These are phyloP conservation scores for Tetropium fuscum DNA, from an alignment of 2,888 invertebrate species.

Conservation along the genomic window DNA sequence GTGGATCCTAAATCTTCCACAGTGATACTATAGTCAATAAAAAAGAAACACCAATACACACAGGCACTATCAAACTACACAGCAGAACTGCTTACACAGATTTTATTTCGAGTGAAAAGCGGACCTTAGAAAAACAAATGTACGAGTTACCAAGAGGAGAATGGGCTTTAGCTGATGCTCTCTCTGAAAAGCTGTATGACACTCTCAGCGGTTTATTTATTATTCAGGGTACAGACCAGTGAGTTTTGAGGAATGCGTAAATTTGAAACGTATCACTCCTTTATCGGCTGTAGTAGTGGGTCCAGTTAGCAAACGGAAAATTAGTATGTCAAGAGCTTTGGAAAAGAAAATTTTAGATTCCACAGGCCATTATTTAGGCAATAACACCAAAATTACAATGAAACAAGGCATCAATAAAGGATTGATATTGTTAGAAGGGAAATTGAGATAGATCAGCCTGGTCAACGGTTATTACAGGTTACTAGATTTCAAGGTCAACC, in stretches of 20 bases:
- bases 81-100: slow-evolving; percentile 58
- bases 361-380: slow-evolving; percentile 79
- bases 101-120: slow-evolving; percentile 64
- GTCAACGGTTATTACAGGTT: slow-evolving; percentile 77
- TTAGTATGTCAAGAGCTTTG: slow-evolving; percentile 78
- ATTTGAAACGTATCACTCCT: slow-evolving; percentile 86
- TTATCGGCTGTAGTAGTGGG: slow-evolving; percentile 86
- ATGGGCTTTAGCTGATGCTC: slow-evolving; percentile 86
- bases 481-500: slow-evolving; percentile 79
- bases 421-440: slow-evolving; percentile 73
- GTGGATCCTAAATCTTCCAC: slow-evolving; percentile 52
- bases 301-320: slow-evolving; percentile 76
- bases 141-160: slow-evolving; percentile 87
- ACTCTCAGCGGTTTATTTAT: slow-evolving; percentile 85
- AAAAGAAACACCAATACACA: slow-evolving; percentile 40
- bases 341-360: slow-evolving; percentile 83
- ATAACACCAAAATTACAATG: slow-evolving; percentile 74
- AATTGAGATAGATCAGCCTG: slow-evolving; percentile 67
- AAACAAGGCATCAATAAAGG: slow-evolving; percentile 78
- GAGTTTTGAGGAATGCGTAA: slow-evolving; percentile 89
- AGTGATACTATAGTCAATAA: slow-evolving; percentile 47
- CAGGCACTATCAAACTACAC: slow-evolving; percentile 3
- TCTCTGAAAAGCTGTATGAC: slow-evolving; percentile 85
- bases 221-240: slow-evolving; percentile 88
- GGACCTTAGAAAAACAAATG: slow-evolving; percentile 73